phyloP scores from a whole-genome alignment of 37 sponge, comb jelly and placozoan species.

The Lycopodina hypogea region DNA sequence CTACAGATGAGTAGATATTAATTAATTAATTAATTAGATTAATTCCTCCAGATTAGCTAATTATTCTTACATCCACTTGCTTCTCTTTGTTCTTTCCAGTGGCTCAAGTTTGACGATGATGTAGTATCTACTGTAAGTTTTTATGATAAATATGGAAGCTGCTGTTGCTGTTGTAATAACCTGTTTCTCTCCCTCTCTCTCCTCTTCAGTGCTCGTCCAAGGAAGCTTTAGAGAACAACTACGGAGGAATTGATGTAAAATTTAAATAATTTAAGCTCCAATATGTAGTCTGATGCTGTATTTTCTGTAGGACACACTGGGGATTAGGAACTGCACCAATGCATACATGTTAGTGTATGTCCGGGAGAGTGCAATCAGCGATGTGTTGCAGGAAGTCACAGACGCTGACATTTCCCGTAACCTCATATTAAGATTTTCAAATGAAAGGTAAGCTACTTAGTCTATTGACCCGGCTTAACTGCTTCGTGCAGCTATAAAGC shows the following conservation, averaged over 20 bases:
- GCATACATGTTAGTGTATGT: conserved; percentile 99
- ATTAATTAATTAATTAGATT: too few species aligned
- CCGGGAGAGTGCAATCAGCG: conserved; percentile 64
- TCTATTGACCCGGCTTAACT: not conserved
- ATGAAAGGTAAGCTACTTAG: conserved; percentile 82
- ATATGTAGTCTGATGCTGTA: not conserved
- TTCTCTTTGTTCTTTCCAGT: conserved; percentile 57
- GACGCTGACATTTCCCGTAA: conserved; percentile 80
- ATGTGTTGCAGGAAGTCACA: conserved; percentile 71
- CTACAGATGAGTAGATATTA: too few species aligned
- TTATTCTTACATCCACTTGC: too few species aligned
- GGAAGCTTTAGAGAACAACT: conserved; percentile 97
- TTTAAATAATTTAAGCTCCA: not conserved
- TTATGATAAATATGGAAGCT: not conserved
- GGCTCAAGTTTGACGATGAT: conserved; percentile 99
- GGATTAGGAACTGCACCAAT: conserved; percentile 88
- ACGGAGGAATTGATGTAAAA: conserved; percentile 82
- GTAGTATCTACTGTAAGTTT: conserved; percentile 84
- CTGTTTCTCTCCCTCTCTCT: not conserved
- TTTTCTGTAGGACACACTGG: conserved; percentile 37
- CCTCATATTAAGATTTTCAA: conserved; percentile 73
- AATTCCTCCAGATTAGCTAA: too few species aligned
- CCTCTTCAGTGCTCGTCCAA: conserved; percentile 64
- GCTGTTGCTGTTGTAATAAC: not conserved
- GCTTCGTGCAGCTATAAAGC: too few species aligned